Percentiles rank a stretch among this genome's conserved stretches.
Evolutionary conservation across 2,113 vertebrate genomes (phyloP).

Genomic region (Vidua macroura): DNA sequence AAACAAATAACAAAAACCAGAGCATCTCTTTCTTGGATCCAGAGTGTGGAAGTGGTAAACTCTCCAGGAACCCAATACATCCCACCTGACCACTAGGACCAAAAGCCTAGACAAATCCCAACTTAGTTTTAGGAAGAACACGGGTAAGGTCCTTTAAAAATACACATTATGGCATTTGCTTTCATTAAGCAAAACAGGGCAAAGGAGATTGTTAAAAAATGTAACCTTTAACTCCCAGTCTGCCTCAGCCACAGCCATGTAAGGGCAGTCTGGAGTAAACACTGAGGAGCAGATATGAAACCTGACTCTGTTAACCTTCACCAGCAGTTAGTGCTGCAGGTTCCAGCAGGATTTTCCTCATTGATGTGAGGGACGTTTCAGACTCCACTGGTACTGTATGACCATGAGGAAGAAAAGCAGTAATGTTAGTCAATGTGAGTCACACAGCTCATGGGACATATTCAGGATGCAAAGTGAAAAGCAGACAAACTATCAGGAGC

Average conservation of each 20-base stretch:
- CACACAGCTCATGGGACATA: background rate
- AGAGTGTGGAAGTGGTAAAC: background rate
- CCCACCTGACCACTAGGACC: background rate
- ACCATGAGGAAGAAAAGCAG: background rate
- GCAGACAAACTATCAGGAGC: background rate
- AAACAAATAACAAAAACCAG: constrained; percentile 31
- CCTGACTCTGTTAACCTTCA: constrained; percentile 24
- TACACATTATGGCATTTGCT: background rate
- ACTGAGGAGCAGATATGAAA: background rate
- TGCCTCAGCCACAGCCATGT: background rate
- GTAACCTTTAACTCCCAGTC: background rate
- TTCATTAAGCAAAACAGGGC: background rate
- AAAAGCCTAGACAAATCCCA: background rate
- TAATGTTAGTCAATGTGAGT: background rate
- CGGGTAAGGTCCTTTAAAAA: background rate
- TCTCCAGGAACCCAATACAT: background rate
- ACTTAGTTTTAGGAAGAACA: background rate
- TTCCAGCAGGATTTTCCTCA: background rate
- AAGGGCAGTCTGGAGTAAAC: background rate
- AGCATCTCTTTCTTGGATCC: background rate
- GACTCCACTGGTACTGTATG: background rate
- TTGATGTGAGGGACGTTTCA: background rate
- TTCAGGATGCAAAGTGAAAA: background rate
- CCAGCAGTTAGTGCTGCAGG: background rate
- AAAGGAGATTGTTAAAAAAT: background rate